Percentiles rank a stretch among this genome's conserved stretches.
Conservation (phyloP, 2,113 vertebrate species). For the Syngnathus scovelli region DNA sequence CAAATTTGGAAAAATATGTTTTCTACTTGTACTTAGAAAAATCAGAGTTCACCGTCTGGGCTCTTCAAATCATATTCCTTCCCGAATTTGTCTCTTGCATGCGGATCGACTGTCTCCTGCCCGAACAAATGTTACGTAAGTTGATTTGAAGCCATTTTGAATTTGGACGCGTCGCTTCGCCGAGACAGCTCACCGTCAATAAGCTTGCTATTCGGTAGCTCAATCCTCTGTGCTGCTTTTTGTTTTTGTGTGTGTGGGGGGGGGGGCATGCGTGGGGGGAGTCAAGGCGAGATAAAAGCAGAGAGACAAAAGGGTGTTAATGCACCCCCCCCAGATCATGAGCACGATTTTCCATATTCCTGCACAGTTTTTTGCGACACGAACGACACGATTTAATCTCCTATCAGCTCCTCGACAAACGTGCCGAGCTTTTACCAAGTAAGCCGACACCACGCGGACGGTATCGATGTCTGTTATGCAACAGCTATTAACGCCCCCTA, state of each 20-base stretch:
- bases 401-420: no score
- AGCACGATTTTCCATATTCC: conserved; percentile 45
- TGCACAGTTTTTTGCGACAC: conserved; percentile 17
- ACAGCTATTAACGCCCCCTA: conserved; percentile 39
- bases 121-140: conserved; percentile 1
- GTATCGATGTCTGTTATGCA: conserved; percentile 23
- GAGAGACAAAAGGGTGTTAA: conserved; percentile 52
- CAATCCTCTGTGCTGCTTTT: conserved; percentile 14
- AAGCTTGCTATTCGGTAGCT: conserved; percentile 14
- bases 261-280: conserved; percentile 22
- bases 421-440: not conserved
- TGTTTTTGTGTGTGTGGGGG: conserved; percentile 2
- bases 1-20: no score
- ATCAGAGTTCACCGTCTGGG: no score
- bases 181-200: conserved; percentile 15
- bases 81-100: conserved; percentile 6
- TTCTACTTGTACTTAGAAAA: no score
- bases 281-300: conserved; percentile 35
- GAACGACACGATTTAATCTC: no score
- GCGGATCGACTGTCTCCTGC: conserved; percentile 12
- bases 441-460: not conserved
- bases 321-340: conserved; percentile 39
- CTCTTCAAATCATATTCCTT: conserved; percentile 11
- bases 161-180: conserved; percentile 20
- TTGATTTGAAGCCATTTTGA: not conserved